Base-by-base conservation (phyloP, 1,140 invertebrate species). In the Meloidogyne chitwoodi region DNA sequence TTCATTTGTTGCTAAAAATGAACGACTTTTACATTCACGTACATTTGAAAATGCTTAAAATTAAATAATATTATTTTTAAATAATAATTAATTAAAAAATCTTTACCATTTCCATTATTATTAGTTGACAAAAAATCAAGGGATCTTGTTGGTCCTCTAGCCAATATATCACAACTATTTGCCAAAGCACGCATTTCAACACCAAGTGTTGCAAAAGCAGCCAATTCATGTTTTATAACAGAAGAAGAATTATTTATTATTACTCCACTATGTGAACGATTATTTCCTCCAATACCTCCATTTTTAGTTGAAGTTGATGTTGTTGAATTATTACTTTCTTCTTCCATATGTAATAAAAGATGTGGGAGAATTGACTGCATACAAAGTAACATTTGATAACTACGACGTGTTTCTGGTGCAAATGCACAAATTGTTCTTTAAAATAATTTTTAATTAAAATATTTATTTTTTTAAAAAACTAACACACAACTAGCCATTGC, bases 321-420 rank as follows among this genome's bases (percentile, higher is more conserved):
- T 61, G 71, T 14, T 38, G 38, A 14, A 73, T 93, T 93, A 76
- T 93, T 93, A 16, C 92, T 92, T 12, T 94, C 92, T 19, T 91
- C 90, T 88, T 96, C 94, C 81, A 98, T 93, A 89, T 97, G 93
- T 85, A 93, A 92, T 62, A 98, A 90, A 85, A 96, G 95, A 82
- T 93, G 94, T 0, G 96, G 95, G 56, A 99, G 88, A 81, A 98
- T 94, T 4, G 96, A 94, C 90, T 99, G 95, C 61, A 99, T 88
- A 83, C 88, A 80, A 82, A 90, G 89, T 83, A 99, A 89, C 96
- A 99, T 99, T 89, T 99, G 96, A 88, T 95, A 94, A 48, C 94
- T 94, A 79, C 97, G 90, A 67, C 93, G 91, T 64, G 95, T 95
- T 88, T 98, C 95, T 19, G 95, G 93, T 0, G 95, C 93, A 89